Conservation (phyloP, 2,797 vertebrate genomes). For the Crocodylus rhombifer region DNA sequence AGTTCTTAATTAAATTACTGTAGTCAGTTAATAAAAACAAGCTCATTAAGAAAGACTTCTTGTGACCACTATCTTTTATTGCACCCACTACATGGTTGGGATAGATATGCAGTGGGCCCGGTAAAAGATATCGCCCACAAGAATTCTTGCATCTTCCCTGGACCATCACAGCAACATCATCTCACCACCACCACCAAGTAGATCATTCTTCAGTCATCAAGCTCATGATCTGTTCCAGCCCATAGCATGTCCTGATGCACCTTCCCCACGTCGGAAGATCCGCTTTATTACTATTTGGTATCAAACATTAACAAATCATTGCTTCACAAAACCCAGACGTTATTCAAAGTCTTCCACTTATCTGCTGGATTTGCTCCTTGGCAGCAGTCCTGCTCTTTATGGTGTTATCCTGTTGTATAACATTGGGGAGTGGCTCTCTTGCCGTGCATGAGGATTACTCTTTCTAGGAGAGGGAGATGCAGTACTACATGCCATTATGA, state of each 20-base stretch:
- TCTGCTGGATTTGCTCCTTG: conserved; percentile 3
- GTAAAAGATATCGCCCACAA: no score
- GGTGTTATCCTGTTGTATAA: background rate
- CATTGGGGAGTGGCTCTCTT: background rate
- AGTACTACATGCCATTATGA: background rate
- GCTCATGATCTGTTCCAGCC: conserved; percentile 30
- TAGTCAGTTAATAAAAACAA: no score
- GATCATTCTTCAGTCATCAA: background rate
- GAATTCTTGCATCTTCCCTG: no score
- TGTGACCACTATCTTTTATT: no score
- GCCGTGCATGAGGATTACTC: background rate
- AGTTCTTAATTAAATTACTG: no score
- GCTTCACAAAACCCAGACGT: conserved; percentile 67
- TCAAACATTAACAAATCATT: conserved; percentile 59
- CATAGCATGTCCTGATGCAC: conserved; percentile 2
- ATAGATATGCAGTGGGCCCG: no score
- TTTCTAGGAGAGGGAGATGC: background rate
- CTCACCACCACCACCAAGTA: no score
- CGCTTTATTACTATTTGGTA: conserved; percentile 51
- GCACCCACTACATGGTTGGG: no score
- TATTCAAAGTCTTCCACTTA: conserved; percentile 48
- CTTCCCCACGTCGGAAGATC: conserved; percentile 43
- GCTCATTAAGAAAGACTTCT: no score
- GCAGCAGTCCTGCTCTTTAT: conserved; percentile 41
- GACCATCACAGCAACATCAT: no score